phyloP scores from a whole-genome alignment of 2,888 invertebrate genomes.

The Rhagonycha lutea region DNA sequence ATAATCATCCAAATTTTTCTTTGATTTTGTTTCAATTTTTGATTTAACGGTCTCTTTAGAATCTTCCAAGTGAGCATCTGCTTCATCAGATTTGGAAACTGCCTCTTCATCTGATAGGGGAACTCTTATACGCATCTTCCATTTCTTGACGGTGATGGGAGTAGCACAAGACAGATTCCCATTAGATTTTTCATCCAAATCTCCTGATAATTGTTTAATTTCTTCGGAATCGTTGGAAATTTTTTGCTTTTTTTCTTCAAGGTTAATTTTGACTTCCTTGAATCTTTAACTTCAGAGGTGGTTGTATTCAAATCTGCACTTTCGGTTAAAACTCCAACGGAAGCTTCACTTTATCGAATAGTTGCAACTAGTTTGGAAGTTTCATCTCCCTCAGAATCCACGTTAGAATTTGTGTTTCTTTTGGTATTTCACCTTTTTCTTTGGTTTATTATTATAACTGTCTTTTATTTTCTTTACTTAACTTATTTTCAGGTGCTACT shows the following conservation, averaged over 20 bases:
- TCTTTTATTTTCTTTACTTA: background rate
- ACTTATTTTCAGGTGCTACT: background rate
- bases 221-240: background rate
- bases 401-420: background rate
- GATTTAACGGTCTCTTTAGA: background rate
- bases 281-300: background rate
- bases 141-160: slow-evolving; percentile 22
- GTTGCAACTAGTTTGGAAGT: background rate
- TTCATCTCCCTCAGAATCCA: background rate
- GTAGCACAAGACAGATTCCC: background rate
- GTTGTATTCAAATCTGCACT: background rate
- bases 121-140: slow-evolving; percentile 37
- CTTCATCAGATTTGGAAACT: slow-evolving; percentile 9
- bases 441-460: background rate
- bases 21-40: slow-evolving; percentile 5
- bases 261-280: background rate
- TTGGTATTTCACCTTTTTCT: background rate
- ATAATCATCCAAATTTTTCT: background rate
- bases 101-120: slow-evolving; percentile 13
- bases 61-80: background rate
- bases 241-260: background rate
- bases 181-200: background rate
- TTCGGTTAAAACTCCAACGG: background rate
- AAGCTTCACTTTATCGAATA: background rate
- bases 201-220: background rate